Evolutionary conservation across 2,888 invertebrate species (phyloP).

Genomic region (Baronia brevicornis): DNA sequence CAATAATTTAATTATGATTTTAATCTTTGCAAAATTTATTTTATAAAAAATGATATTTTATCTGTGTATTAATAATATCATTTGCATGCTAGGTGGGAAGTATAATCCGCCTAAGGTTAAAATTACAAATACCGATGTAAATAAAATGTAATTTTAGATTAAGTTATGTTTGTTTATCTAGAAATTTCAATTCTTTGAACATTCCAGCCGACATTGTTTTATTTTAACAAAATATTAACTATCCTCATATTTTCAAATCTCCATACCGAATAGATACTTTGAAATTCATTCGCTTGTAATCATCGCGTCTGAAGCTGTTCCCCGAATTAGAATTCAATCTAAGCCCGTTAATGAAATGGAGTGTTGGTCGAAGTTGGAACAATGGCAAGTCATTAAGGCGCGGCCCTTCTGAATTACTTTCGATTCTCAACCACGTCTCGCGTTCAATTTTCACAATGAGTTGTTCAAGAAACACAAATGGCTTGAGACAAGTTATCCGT

Average conservation of each 20-base stretch:
- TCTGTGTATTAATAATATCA: too few relatives aligned
- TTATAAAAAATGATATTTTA: too few relatives aligned
- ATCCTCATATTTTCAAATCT: background rate
- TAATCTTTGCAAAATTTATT: too few relatives aligned
- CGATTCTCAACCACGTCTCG: background rate
- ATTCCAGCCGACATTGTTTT: too few relatives aligned
- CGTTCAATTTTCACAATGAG: constrained; percentile 2
- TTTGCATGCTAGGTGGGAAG: too few relatives aligned
- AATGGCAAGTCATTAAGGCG: constrained; percentile 6
- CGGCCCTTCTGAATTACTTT: constrained; percentile 4
- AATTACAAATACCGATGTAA: too few relatives aligned
- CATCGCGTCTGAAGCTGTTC: background rate
- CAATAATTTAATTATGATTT: too few relatives aligned
- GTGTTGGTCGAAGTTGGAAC: constrained; percentile 9
- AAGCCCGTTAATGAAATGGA: constrained; percentile 6
- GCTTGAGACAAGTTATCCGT: constrained; percentile 4
- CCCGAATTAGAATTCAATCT: constrained; percentile 4
- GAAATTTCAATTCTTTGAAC: too few relatives aligned
- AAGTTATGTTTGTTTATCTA: too few relatives aligned
- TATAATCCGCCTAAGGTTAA: too few relatives aligned
- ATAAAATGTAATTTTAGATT: too few relatives aligned
- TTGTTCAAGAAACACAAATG: constrained; percentile 9
- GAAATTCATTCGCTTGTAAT: background rate
- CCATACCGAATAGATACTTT: background rate
- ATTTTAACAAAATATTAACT: too few relatives aligned